These are phyloP conservation scores for Plodia interpunctella DNA, from an alignment of 1,140 invertebrate genomes.

Conservation along the genomic window DNA sequence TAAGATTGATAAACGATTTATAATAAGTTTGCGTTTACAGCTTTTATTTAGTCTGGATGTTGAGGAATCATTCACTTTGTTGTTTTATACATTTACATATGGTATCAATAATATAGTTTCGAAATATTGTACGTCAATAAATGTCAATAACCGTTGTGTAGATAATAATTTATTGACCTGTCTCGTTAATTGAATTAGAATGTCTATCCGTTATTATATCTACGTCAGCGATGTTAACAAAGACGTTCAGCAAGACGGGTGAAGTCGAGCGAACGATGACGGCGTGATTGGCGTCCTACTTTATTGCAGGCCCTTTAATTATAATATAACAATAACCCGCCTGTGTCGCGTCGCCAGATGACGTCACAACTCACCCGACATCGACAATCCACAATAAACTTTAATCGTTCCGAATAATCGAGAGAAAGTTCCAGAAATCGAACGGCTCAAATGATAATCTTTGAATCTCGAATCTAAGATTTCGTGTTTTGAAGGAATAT, in stretches of 20 bases:
- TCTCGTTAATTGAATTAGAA: background rate
- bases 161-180: too few relatives aligned
- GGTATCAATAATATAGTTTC: too few relatives aligned
- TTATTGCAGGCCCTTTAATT: conserved; percentile 72
- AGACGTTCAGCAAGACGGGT: conserved; percentile 65
- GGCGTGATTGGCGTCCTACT: conserved; percentile 71
- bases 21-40: too few relatives aligned
- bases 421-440: background rate
- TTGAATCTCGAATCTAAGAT: background rate
- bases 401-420: conserved; percentile 38
- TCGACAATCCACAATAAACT: conserved; percentile 42
- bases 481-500: background rate
- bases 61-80: too few relatives aligned
- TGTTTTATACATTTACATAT: too few relatives aligned
- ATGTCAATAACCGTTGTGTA: too few relatives aligned
- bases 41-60: too few relatives aligned
- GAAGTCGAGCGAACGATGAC: conserved; percentile 56
- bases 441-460: background rate
- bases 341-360: conserved; percentile 53
- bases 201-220: conserved; percentile 23
- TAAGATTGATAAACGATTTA: too few relatives aligned
- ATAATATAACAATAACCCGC: conserved; percentile 66
- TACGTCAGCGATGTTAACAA: conserved; percentile 61
- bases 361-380: conserved; percentile 39
- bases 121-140: too few relatives aligned